phyloP scores from a whole-genome alignment of 2,888 invertebrate genomes.

The Caenorhabditis angaria region DNA sequence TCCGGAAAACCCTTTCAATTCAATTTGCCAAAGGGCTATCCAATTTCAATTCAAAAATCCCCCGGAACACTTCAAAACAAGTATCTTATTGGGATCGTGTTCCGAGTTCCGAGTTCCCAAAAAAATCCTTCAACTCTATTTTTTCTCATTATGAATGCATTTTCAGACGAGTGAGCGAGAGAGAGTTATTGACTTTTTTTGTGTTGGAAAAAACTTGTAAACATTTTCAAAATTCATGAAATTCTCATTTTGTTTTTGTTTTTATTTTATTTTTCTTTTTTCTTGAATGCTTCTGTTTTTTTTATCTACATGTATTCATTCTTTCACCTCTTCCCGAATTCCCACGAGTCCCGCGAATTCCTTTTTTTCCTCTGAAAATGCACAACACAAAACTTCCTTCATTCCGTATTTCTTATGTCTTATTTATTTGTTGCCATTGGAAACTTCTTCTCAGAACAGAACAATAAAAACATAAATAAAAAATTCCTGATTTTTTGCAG shows the following conservation, averaged over 20 bases:
- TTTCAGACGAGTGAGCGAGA: not conserved
- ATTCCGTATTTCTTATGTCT: no score
- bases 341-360: not conserved
- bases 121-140: no score
- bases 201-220: constrained; percentile 9
- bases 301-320: constrained; percentile 5
- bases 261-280: constrained; percentile 18
- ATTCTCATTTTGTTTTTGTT: constrained; percentile 5
- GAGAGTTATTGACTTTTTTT: not conserved
- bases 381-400: not conserved
- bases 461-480: no score
- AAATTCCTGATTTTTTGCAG: no score
- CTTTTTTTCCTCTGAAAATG: not conserved
- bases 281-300: constrained; percentile 13
- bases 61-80: no score
- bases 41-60: no score
- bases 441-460: not conserved
- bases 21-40: no score
- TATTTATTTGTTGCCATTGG: not conserved
- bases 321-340: not conserved
- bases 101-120: no score
- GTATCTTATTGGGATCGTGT: no score
- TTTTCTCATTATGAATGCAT: no score
- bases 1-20: no score
- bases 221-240: constrained; percentile 13